Evolutionary conservation across 1,140 invertebrate species (phyloP).

Genomic region (Drosophila parabipectinata): DNA sequence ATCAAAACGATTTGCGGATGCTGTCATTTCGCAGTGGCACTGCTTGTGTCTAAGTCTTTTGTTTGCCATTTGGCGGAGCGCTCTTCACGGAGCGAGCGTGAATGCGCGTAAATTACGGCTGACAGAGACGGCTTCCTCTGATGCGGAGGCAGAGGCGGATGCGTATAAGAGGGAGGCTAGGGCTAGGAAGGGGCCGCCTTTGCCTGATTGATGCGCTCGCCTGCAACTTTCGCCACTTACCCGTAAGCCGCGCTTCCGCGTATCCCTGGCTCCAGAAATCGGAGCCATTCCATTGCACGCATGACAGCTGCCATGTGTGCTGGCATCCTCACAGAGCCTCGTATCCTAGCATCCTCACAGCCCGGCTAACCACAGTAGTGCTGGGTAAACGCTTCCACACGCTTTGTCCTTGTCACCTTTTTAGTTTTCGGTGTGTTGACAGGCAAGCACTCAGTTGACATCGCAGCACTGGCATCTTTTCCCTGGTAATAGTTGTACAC

Average conservation of each 20-base stretch:
- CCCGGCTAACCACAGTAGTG: conserved; percentile 44
- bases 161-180: background rate
- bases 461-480: conserved; percentile 31
- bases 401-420: conserved; percentile 79
- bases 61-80: conserved; percentile 64
- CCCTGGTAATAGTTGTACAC: conserved; percentile 11
- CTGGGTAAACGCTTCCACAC: conserved; percentile 48
- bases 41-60: conserved; percentile 61
- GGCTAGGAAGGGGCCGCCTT: background rate
- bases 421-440: conserved; percentile 80
- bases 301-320: conserved; percentile 73
- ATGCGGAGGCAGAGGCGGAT: conserved; percentile 8
- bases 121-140: conserved; percentile 60
- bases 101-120: conserved; percentile 76
- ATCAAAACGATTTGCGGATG: conserved; percentile 70
- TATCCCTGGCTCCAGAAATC: conserved; percentile 38
- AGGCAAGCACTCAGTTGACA: conserved; percentile 71
- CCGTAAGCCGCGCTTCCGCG: conserved; percentile 45
- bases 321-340: conserved; percentile 26
- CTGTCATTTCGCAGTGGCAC: conserved; percentile 19
- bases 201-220: conserved; percentile 70
- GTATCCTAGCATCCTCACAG: conserved; percentile 9
- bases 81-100: conserved; percentile 41
- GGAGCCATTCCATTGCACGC: conserved; percentile 55
- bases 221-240: conserved; percentile 67